Percentiles rank a stretch among this genome's conserved stretches.
Conservation (phyloP, 2,888 invertebrate species). For the Junonia oenone region DNA sequence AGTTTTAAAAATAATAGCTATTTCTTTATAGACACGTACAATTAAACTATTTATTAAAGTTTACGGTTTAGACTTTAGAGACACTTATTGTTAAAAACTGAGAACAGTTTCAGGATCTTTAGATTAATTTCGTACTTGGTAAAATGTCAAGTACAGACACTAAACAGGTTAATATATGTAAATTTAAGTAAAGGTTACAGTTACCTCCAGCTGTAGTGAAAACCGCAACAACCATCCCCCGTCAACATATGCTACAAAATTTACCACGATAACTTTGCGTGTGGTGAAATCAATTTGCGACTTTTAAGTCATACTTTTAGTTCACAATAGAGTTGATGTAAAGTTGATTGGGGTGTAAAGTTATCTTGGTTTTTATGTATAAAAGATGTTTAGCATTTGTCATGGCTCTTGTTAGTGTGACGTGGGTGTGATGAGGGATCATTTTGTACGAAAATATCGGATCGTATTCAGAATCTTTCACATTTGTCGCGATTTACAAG, state of each 20-base stretch:
- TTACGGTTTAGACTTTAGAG: too few relatives aligned
- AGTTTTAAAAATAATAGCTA: too few relatives aligned
- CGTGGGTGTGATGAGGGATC: conserved; percentile 47
- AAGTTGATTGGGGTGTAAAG: not conserved
- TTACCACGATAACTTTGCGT: not conserved
- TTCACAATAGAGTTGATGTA: not conserved
- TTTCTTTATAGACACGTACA: too few relatives aligned
- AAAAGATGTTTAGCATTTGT: conserved; percentile 52
- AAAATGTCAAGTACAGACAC: too few relatives aligned
- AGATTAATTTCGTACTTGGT: too few relatives aligned
- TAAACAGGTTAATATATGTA: not conserved
- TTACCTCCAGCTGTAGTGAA: not conserved
- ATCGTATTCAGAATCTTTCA: conserved; percentile 35
- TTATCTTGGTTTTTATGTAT: conserved; percentile 16
- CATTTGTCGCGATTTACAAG: conserved; percentile 29
- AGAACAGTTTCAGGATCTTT: too few relatives aligned
- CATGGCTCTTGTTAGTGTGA: conserved; percentile 49
- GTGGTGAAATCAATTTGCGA: not conserved
- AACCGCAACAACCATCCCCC: not conserved
- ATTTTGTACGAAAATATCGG: conserved; percentile 38
- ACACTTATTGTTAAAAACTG: too few relatives aligned
- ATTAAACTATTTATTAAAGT: too few relatives aligned
- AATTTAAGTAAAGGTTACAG: not conserved
- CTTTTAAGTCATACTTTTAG: not conserved
- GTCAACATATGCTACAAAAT: not conserved